Base-by-base conservation (phyloP, 2,888 invertebrate species). In the Chaitophorus viminalis region DNA sequence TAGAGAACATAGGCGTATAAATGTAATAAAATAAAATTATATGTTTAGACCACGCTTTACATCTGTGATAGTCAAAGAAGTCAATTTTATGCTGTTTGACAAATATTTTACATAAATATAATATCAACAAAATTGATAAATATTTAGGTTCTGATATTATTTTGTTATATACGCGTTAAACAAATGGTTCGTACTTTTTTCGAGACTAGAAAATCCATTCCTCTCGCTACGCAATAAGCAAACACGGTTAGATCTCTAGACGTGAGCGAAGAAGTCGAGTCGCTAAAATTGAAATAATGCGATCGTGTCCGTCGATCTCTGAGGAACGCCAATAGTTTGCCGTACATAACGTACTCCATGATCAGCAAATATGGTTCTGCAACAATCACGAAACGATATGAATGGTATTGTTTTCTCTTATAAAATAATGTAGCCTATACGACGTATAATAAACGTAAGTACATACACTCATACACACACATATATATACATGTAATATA, bases 301-400 rank as follows among this genome's bases (percentile, higher is more conserved):
- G 92, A 92, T 89, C 92, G 91, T 46, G 92, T 93, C 90, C 93
- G 93, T 91, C 92, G 94, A 91, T 93, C 96, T 74, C 96, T 93
- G 89, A 96, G 92, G 91, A 95, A 95, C 2, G 95, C 94, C 90
- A 96, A 92, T 89, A 96, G 92, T 91, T 96, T 95, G 68, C 96
- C 96, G 90, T 95, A 94, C 94, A 95, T 95, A 89, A 96, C 96
- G 91, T 95, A 96, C 92, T 96, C 96, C 95, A 96, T 95, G 90
- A 96, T 95, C 76, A 96, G 92, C 90, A 96, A 94, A 91, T 95
- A 94, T 0, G 96, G 96, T 90, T 96, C 96, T 96, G 92, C n/a
- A 93, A 89, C 72, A 25, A 76, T 78, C 60, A 74, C 78, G 46
- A 76, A 52, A 85, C 46, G 17, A 31, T 77, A 46, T 68, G 4